Evolutionary conservation across 2,113 vertebrate species (phyloP).

Genomic region (Anser cygnoides): DNA sequence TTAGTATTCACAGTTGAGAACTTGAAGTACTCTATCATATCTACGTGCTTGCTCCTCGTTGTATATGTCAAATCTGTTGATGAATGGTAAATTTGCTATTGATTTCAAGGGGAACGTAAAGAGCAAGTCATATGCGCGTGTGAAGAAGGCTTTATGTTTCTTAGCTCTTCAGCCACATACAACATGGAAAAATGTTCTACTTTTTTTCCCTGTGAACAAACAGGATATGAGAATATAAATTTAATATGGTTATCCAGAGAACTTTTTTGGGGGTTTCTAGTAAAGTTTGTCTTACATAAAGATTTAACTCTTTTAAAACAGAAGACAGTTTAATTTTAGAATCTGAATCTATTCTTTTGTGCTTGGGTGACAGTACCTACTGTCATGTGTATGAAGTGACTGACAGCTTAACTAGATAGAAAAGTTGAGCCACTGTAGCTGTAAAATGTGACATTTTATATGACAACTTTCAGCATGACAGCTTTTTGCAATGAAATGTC

Average conservation of each 20-base stretch:
- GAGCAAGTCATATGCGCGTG: not conserved
- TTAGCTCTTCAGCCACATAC: not conserved
- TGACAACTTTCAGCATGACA: not conserved
- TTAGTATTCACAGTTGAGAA: not conserved
- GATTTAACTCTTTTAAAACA: not conserved
- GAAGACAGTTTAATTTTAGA: not conserved
- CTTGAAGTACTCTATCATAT: not conserved
- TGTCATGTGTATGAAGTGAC: conserved; percentile 4
- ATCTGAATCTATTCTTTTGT: not conserved
- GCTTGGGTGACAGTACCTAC: not conserved
- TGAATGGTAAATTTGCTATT: not conserved
- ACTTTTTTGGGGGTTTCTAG: not conserved
- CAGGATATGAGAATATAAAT: not conserved
- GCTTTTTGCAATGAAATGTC: not conserved
- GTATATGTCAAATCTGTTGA: not conserved
- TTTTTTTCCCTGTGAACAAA: not conserved
- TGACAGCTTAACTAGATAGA: not conserved
- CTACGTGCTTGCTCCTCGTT: not conserved
- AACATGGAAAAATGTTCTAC: not conserved
- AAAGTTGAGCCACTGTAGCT: not conserved
- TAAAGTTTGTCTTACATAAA: not conserved
- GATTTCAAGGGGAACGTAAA: not conserved
- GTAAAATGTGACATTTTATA: not conserved
- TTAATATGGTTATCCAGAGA: not conserved
- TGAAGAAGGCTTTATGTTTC: not conserved